A percentile compares a stretch with the other conserved stretches of the same genome.
phyloP scores from a whole-genome alignment of 2,888 invertebrate species.

The Caenorhabditis sp. region DNA sequence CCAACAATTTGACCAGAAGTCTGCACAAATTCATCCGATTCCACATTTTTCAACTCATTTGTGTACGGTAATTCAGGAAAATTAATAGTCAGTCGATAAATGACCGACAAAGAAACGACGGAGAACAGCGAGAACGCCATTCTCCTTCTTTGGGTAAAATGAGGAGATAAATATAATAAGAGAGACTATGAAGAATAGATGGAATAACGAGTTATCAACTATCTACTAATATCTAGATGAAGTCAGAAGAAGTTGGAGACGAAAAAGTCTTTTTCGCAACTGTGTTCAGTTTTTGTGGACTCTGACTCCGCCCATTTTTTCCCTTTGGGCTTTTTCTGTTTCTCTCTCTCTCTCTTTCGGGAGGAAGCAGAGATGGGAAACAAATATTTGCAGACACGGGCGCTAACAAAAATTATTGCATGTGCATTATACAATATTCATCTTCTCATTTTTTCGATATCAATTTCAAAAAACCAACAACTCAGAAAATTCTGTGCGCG shows the following conservation, averaged over 20 bases:
- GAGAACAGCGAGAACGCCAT: constrained; percentile 53
- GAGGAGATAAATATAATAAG: background rate
- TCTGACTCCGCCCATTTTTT: constrained; percentile 1
- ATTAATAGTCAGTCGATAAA: constrained; percentile 66
- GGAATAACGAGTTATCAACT: background rate
- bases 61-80: constrained; percentile 68
- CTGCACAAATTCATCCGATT: constrained; percentile 51
- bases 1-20: constrained; percentile 46
- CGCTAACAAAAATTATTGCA: background rate
- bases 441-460: no score
- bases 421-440: background rate
- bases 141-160: constrained; percentile 1
- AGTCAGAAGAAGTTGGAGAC: background rate
- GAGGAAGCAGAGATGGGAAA: constrained; percentile 5
- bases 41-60: constrained; percentile 49
- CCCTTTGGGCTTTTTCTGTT: background rate
- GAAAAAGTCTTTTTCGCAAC: background rate
- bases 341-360: constrained; percentile 3
- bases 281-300: no score
- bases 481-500: no score
- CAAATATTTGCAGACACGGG: constrained; percentile 3
- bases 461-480: no score
- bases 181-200: background rate
- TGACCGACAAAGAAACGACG: constrained; percentile 55
- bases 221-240: background rate